Conservation (phyloP, 53 echinoderm and acorn worm species). For the Paelopatides confundens region DNA sequence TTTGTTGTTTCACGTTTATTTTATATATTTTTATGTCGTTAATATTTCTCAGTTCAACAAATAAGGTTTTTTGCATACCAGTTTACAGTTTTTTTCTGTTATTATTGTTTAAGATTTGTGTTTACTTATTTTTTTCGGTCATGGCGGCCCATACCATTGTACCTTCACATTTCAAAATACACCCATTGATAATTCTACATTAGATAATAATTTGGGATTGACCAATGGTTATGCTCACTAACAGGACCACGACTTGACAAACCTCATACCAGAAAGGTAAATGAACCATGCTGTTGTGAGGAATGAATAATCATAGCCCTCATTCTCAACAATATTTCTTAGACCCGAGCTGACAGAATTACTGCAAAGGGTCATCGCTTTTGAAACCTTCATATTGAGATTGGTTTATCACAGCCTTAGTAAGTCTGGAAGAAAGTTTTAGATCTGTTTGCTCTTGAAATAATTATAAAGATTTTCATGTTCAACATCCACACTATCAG, state of each 20-base stretch:
- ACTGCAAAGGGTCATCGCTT: background rate
- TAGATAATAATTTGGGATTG: too few species aligned
- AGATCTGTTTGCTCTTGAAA: slow-evolving; percentile 60
- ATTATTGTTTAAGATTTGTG: too few species aligned
- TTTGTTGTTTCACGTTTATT: too few species aligned
- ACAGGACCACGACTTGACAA: slow-evolving; percentile 25
- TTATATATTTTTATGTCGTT: too few species aligned
- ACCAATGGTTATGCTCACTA: too few species aligned
- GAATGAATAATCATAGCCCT: background rate
- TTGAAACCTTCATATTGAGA: slow-evolving; percentile 35
- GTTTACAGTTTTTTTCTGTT: too few species aligned
- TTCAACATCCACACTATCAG: background rate
- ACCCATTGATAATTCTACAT: too few species aligned
- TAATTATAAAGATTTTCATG: slow-evolving; percentile 45
- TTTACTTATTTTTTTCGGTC: too few species aligned
- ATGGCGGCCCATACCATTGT: too few species aligned
- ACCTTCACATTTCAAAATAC: too few species aligned
- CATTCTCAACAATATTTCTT: background rate
- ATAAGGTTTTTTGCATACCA: too few species aligned
- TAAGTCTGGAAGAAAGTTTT: slow-evolving; percentile 66
- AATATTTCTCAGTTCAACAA: too few species aligned
- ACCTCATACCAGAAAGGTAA: background rate
- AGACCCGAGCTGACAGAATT: background rate
- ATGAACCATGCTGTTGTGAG: slow-evolving; percentile 37
- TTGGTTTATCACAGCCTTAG: slow-evolving; percentile 1